phyloP scores from a whole-genome alignment of 1,140 invertebrate genomes.

The Tachypleus tridentatus region DNA sequence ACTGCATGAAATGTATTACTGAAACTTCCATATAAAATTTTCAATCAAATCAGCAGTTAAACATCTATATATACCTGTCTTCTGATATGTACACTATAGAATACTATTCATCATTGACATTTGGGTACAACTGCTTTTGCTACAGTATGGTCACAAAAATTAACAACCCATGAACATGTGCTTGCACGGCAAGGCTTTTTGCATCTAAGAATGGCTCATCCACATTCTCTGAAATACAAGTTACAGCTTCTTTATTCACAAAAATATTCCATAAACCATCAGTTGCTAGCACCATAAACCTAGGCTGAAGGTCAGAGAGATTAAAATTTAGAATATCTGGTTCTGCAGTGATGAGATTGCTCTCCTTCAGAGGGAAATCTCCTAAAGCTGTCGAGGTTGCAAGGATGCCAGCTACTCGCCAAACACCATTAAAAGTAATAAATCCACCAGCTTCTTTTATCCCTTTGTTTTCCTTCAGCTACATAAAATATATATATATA shows the following conservation, averaged over 20 bases:
- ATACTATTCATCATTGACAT: too few relatives aligned
- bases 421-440: conserved; percentile 89
- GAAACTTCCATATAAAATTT: too few relatives aligned
- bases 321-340: conserved; percentile 93
- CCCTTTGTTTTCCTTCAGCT: conserved; percentile 70
- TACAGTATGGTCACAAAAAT: too few relatives aligned
- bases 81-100: too few relatives aligned
- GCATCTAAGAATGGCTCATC: conserved; percentile 76
- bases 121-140: too few relatives aligned
- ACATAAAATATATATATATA: not conserved
- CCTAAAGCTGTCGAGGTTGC: conserved; percentile 81
- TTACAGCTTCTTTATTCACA: conserved; percentile 82
- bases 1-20: too few relatives aligned
- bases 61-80: too few relatives aligned
- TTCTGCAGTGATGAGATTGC: conserved; percentile 83
- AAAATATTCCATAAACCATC: conserved; percentile 95
- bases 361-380: conserved; percentile 89
- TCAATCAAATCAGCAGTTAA: too few relatives aligned
- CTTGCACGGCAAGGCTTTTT: conserved; percentile 74
- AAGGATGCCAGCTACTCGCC: conserved; percentile 88
- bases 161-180: conserved; percentile 66
- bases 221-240: conserved; percentile 52
- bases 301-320: conserved; percentile 49
- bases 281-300: conserved; percentile 87
- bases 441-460: conserved; percentile 87